Evolutionary conservation across 2,797 vertebrate species (phyloP), one percentile per base, ranked within the genome.

Genomic region (Tadarida brasiliensis): DNA sequence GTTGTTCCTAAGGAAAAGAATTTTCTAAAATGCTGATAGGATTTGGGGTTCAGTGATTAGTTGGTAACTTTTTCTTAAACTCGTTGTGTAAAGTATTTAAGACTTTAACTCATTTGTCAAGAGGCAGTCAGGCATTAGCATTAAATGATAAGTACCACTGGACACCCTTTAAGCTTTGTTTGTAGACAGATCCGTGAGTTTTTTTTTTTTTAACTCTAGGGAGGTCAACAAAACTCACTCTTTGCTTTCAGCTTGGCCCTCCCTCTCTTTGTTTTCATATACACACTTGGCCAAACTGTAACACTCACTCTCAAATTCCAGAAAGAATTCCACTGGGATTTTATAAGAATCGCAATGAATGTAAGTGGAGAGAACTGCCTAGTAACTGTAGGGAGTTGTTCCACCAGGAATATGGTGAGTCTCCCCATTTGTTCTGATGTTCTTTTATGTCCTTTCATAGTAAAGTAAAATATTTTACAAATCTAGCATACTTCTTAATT

Each of bases 1-100:
- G 35, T 56, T 87, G 33, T 76, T 93, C 73, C 44, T 93, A 94
- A 85, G 28, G 78, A 83, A 92, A 87, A 90, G 24, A 74, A 28
- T n/a, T 44, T 71, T 24, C 1, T 6, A 71, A 73, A 51, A 56
- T 30, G 39, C 51, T 19, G 51, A 61, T 20, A 49, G 57, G 19
- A 82, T 65, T 86, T 80, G 35, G 61, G 54, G 26, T 56, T 88
- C 51, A 61, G 11, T 80, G 22, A 83, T 82, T 22, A 19, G 47
- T 67, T 57, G 15, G 26, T 35, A 65, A 56, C 10, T 61, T 24
- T 74, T 73, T 76, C 54, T 84, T 77, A 68, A 89, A 28, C 10
- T 39, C 12, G 3, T 1, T 33, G 56, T 73, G 71, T 35, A 85
- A 78, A 54, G 26, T 57, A 84, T 70, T 90, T 94, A 44, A 87